Evolutionary conservation across 2,797 vertebrate species (phyloP).

Genomic region (Clamator glandarius): DNA sequence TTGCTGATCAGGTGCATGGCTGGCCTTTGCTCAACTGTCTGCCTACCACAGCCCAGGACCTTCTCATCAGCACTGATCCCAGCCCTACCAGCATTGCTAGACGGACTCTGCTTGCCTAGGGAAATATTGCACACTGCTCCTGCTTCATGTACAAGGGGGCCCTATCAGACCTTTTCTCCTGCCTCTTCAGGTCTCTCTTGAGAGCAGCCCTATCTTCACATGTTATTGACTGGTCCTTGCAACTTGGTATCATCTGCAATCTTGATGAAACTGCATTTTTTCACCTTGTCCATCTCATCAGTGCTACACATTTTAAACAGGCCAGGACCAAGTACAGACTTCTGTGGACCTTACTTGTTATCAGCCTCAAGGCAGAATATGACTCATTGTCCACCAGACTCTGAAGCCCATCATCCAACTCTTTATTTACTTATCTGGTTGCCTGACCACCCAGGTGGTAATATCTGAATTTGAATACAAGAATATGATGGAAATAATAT

Average conservation of each 20-base stretch:
- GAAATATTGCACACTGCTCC: neutral
- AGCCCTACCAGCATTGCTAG: neutral
- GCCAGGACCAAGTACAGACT: neutral
- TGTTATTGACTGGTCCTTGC: neutral
- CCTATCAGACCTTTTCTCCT: neutral
- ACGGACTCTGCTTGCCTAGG: neutral
- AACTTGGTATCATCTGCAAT: neutral
- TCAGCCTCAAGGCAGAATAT: neutral
- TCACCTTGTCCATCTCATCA: neutral
- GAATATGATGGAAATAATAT: neutral
- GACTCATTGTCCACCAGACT: neutral
- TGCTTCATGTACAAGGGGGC: too few species aligned
- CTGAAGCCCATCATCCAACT: neutral
- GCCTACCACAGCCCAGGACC: too few species aligned
- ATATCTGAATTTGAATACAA: neutral
- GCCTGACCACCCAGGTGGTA: neutral
- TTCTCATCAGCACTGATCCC: neutral
- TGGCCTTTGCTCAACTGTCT: neutral
- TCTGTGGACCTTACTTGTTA: neutral
- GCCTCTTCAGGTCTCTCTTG: neutral
- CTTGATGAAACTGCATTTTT: neutral
- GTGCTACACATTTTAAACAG: neutral
- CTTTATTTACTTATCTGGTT: neutral
- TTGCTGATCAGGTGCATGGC: neutral
- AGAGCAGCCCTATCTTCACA: neutral